Evolutionary conservation across 1,140 invertebrate species (phyloP), one percentile per base, ranked within the genome.

Genomic region (Philaenus spumarius): DNA sequence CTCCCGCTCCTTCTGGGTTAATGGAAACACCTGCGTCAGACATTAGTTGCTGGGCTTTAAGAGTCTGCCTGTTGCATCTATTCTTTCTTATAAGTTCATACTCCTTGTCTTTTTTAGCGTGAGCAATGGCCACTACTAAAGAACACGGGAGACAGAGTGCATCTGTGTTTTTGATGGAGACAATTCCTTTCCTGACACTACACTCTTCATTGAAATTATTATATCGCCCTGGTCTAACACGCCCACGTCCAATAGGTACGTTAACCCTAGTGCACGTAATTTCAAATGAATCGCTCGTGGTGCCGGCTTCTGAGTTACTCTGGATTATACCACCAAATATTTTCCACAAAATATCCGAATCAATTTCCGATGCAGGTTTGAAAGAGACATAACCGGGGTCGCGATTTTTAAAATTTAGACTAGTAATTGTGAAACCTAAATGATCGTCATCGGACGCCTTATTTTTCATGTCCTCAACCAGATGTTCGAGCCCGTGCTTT

Each of bases 161-260:
- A 12, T 42, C 12, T 20, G 3, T 42, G 40, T 42, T 42, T 42
- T 42, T 42, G 3, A 42, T 42, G n/a, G 5, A 3, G 3, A 42
- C 19, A 17, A 42, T 42, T 4, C 40, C 40, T 15, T 19, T 48
- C 46, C 46, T 19, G 3, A 4, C 3, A 20, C 14, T 2, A n/a
- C 46, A 48, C 20, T 48, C 40, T 42, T 42, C 40, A 14, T 42
- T 5, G 40, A 42, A 42, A 42, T 42, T 42, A 42, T 42, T 42
- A 20, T 42, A 42, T 5, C 3, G 2, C 6, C 19, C 19, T 3
- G 40, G n/a, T 42, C 40, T 42, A 17, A 15, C 14, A 17, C 40
- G 26, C 2, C n/a, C 19, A 42, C n/a, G n/a, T 3, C 40, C n/a
- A 4, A 42, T 3, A 14, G 39, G 39, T n/a, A 42, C n/a, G 14